Evolutionary conservation across 2,888 invertebrate species (phyloP), one percentile per base, ranked within the genome.

Genomic region (Cryptocephalus moraei): DNA sequence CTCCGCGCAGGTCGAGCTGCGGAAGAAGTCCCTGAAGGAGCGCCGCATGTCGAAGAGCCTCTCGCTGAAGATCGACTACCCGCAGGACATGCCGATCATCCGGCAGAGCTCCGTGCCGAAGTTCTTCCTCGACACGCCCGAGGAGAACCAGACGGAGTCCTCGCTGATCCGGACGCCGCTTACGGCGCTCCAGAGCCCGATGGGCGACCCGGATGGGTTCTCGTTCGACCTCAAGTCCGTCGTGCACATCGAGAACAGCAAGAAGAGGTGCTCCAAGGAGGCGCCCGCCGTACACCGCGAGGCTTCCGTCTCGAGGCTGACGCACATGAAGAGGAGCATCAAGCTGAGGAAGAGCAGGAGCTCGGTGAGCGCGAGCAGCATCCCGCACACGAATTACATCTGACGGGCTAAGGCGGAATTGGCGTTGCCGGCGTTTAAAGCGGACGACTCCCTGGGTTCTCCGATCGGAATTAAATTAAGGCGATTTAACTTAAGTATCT

Each of bases 71-170:
- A 63, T 70, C 32, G 63, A 51, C 47, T 51, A 45, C 45, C 56
- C 60, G 11, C 61, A 61, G 48, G 70, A 71, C 49, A 47, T 71
- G 10, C 70, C 70, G 0, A 62, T 71, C 8, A 70, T 70, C 36
- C 59, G 69, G 14, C 71, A 71, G 50, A 62, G 61, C 44, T 70
- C 70, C 8, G 66, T 71, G 60, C 71, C 71, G 1, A 70, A 69
- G 57, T 71, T 71, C 49, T 71, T 66, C 50, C 46, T 70, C 38
- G 71, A 69, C 38, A 69, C 69, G 4, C 70, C 71, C 1, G 68
- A 69, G 43, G 58, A 55, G 10, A 64, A 64, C 43, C 66, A 69
- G 50, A 52, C 54, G 9, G 63, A 65, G 42, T 62, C 65, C 0
- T 50, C 62, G 9, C 51, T 67, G 6, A 49, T 63, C n/a, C 54